phyloP scores from a whole-genome alignment of 2,797 vertebrate species.

The Acanthiza pusilla region DNA sequence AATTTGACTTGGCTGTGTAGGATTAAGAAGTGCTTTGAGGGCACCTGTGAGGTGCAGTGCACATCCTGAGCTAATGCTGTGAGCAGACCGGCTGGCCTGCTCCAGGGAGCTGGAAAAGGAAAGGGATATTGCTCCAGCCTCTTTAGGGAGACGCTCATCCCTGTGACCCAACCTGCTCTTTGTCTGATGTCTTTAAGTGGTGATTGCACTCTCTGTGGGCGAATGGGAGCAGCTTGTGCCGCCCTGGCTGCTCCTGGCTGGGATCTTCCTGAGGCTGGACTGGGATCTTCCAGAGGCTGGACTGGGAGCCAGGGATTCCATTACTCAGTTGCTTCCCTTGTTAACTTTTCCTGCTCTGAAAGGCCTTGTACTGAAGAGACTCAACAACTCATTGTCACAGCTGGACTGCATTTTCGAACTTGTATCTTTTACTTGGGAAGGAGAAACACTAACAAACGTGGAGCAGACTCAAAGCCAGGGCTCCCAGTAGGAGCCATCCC shows the following conservation, averaged over 20 bases:
- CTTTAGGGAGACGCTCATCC: not conserved
- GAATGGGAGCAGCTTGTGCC: not conserved
- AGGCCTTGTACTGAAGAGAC: rapidly evolving
- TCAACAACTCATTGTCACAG: not conserved
- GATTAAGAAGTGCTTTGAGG: not conserved
- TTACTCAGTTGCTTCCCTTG: not conserved
- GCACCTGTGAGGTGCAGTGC: not conserved
- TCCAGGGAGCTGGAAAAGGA: not conserved
- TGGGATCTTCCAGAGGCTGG: not conserved
- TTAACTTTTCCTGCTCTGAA: not conserved
- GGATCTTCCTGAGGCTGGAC: not conserved
- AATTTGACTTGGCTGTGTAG: not conserved
- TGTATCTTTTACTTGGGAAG: not conserved
- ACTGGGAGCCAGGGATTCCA: not conserved
- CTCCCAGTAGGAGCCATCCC: not conserved
- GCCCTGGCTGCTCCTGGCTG: not conserved
- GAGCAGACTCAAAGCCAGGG: not conserved
- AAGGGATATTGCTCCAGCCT: not conserved
- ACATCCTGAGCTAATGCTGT: not conserved
- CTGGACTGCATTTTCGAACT: not conserved
- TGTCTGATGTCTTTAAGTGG: not conserved
- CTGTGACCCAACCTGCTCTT: not conserved
- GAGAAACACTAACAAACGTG: not conserved
- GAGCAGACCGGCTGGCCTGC: not conserved
- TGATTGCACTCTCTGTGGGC: not conserved